Conservation (phyloP, 2,888 invertebrate species). For the Temnothorax ravouxi region DNA sequence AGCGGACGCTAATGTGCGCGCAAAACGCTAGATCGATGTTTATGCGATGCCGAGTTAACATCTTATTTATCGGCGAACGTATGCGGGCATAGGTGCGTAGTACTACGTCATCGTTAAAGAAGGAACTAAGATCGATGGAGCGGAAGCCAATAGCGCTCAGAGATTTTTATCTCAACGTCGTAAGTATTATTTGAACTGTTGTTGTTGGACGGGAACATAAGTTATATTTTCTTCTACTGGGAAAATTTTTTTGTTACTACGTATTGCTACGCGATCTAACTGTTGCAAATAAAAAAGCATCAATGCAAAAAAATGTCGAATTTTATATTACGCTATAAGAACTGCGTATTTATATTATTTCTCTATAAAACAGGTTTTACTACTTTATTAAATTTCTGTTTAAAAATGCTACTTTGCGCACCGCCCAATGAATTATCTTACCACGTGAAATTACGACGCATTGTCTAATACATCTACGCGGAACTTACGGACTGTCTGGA, state of each 20-base stretch:
- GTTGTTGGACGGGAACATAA: neutral
- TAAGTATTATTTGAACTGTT: neutral
- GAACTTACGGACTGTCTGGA: neutral
- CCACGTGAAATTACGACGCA: neutral
- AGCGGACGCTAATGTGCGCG: conserved; percentile 30
- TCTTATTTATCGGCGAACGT: conserved; percentile 45
- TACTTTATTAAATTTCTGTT: neutral
- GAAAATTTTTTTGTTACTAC: neutral
- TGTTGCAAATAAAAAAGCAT: neutral
- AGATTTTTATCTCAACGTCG: conserved; percentile 14
- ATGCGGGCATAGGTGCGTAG: conserved; percentile 30
- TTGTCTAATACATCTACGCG: neutral
- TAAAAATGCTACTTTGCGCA: neutral
- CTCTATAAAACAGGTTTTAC: neutral
- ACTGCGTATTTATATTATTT: too few relatives aligned
- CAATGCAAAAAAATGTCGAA: neutral
- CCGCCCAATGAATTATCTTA: neutral
- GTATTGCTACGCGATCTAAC: neutral
- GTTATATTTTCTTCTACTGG: neutral
- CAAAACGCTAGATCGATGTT: conserved; percentile 39
- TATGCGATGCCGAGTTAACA: conserved; percentile 41
- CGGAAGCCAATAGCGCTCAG: neutral
- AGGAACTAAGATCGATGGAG: conserved; percentile 20
- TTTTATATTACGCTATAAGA: neutral
- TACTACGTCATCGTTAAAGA: conserved; percentile 43